Conservation (phyloP, 2,797 vertebrate genomes). For the Gephyroberyx darwinii region DNA sequence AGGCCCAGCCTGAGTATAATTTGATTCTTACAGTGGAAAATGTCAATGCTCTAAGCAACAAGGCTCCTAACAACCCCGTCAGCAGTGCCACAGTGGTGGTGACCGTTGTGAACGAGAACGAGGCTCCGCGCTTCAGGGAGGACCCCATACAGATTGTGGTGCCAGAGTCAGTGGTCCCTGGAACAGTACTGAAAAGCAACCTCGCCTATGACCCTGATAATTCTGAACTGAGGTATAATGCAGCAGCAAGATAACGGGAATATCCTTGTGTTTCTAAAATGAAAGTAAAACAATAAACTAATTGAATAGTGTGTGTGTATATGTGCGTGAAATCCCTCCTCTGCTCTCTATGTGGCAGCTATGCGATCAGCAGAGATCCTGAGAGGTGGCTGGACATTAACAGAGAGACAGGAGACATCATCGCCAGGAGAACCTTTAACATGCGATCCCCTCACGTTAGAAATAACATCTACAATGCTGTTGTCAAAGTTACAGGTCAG, state of each 20-base stretch:
- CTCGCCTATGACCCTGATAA: conserved; percentile 89
- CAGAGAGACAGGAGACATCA: conserved; percentile 80
- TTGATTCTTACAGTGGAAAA: conserved; percentile 86
- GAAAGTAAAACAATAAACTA: neutral
- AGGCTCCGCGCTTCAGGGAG: conserved; percentile 86
- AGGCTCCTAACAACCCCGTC: conserved; percentile 68
- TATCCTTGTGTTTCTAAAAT: neutral
- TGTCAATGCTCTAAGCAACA: conserved; percentile 77
- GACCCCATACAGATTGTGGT: conserved; percentile 86
- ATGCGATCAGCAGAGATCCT: conserved; percentile 86
- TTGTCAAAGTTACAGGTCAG: conserved; percentile 88
- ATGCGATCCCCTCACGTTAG: conserved; percentile 84
- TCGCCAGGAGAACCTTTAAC: conserved; percentile 82
- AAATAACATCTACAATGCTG: conserved; percentile 85
- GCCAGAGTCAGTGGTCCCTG: conserved; percentile 84
- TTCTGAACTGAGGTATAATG: conserved; percentile 85
- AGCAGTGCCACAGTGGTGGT: conserved; percentile 84
- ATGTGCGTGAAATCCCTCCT: neutral
- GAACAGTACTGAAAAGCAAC: conserved; percentile 82
- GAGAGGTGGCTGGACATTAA: conserved; percentile 90
- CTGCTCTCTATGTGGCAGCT: conserved; percentile 77
- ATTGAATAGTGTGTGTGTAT: neutral
- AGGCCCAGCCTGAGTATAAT: conserved; percentile 74
- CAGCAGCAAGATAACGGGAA: neutral
- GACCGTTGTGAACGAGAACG: conserved; percentile 87